Evolutionary conservation across 30 jellyfish, hydroid and myxozoan genomes (phyloP), one percentile per base, ranked within the genome.

Genomic region (Hydractinia echinata): DNA sequence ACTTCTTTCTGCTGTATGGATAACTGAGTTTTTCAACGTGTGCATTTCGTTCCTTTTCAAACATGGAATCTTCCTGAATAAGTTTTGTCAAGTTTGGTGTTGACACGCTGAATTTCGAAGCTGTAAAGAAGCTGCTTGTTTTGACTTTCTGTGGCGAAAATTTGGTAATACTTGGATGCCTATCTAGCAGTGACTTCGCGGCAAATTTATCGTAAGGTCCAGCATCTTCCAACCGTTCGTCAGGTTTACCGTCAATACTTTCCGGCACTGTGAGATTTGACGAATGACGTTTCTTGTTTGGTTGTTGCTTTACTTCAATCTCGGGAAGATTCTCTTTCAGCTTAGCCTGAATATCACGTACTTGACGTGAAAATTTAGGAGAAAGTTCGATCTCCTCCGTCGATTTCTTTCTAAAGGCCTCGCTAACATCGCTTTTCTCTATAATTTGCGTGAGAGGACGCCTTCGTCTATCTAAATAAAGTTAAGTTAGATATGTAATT

Each of bases 81-180:
- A 90, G 61, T 55, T 76, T 85, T 19, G 85, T 94, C 76, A 90
- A 67, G n/a, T 94, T 88, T n/a, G 97, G 97, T 16, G 97, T 58
- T 48, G 97, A 90, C 15, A 70, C 89, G 60, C 85, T 77, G 6
- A 77, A 77, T 54, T 77, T 77, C 39, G 76, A 54, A 6, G 97
- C 95, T 52, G 88, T 86, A 55, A 79, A 68, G 20, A 84, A 85
- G 39, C 61, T 82, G 52, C 67, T 81, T 52, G 78, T 69, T 16
- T 88, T 72, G 21, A 85, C 76, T 49, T 81, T 58, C 76, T 77
- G 54, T 18, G 97, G 85, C 15, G 92, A 67, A 53, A 62, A 71
- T 15, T 90, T 60, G 16, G 88, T 73, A n/a, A 88, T 51, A 67
- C 96, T 88, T 6, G 92, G 92, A 61, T 84, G 95, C 15, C 95